These are phyloP conservation scores for Drosophila virilis DNA, from an alignment of 1,140 invertebrate genomes.

Conservation along the genomic window DNA sequence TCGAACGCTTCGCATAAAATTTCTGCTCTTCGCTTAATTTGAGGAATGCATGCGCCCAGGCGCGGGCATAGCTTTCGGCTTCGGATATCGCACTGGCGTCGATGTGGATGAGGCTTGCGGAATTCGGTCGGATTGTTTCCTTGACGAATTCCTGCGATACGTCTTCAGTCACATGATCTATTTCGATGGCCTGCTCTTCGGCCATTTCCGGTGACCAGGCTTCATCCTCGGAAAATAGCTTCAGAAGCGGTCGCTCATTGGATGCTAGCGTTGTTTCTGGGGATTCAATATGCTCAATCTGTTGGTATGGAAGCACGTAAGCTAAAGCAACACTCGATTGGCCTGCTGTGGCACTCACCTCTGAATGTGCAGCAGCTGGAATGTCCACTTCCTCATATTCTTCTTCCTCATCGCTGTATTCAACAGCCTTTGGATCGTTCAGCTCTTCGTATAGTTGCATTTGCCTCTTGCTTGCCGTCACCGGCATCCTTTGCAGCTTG, in stretches of 20 bases:
- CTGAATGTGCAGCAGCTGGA: background rate
- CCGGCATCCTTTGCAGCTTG: background rate
- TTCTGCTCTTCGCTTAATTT: conserved; percentile 69
- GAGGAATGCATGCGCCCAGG: conserved; percentile 71
- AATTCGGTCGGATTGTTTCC: conserved; percentile 23
- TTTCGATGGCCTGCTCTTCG: conserved; percentile 49
- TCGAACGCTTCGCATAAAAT: conserved; percentile 72
- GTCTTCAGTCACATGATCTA: conserved; percentile 37
- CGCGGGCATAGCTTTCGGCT: conserved; percentile 64
- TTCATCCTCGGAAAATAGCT: conserved; percentile 64
- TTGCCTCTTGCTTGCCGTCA: background rate
- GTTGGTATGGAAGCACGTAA: background rate
- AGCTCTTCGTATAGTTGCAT: conserved; percentile 15
- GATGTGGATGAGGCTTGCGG: conserved; percentile 12
- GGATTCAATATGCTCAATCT: conserved; percentile 2
- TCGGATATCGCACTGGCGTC: conserved; percentile 58
- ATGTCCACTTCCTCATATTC: conserved; percentile 26
- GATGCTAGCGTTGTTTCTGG: background rate
- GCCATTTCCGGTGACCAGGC: conserved; percentile 33
- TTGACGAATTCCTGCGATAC: conserved; percentile 16
- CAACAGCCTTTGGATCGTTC: conserved; percentile 18
- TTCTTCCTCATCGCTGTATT: conserved; percentile 32
- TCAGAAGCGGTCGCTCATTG: conserved; percentile 51
- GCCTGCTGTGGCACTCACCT: background rate
- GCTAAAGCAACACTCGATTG: background rate